phyloP scores from a whole-genome alignment of 53 echinoderm and acorn worm genomes.

The Crossaster papposus region DNA sequence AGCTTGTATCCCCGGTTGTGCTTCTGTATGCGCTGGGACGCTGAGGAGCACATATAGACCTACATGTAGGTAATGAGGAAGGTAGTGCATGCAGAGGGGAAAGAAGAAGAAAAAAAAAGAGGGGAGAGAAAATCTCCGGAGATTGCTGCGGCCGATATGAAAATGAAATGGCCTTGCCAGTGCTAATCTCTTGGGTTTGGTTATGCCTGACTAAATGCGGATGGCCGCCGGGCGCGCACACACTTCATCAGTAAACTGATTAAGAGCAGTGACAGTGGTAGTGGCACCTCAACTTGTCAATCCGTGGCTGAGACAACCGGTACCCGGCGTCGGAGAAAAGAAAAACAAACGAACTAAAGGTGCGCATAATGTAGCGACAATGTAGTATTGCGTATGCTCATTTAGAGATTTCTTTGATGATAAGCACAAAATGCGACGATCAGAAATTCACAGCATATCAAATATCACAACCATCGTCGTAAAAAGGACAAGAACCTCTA shows the following conservation, averaged over 20 bases:
- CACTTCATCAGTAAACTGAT: constrained; percentile 73
- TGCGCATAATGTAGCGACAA: constrained; percentile 35
- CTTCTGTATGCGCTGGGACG: neutral
- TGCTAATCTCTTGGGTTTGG: constrained; percentile 60
- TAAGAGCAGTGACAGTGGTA: constrained; percentile 59
- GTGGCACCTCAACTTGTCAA: constrained; percentile 61
- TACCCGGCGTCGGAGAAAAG: constrained; percentile 9
- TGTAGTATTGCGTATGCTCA: constrained; percentile 15
- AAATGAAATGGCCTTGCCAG: constrained; percentile 65
- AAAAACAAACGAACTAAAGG: neutral
- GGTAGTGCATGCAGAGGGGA: too few species aligned
- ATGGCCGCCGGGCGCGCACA: constrained; percentile 58
- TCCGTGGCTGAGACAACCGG: constrained; percentile 50
- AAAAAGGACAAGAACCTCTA: constrained; percentile 14
- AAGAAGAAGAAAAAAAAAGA: neutral
- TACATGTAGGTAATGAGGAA: constrained; percentile 55
- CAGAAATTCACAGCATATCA: neutral
- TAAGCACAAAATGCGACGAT: neutral
- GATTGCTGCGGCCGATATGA: constrained; percentile 51
- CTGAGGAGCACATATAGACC: constrained; percentile 7
- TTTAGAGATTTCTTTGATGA: neutral
- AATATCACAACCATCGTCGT: neutral
- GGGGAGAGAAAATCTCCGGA: constrained; percentile 5
- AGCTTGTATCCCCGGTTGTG: constrained; percentile 45
- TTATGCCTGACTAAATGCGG: constrained; percentile 63